Percentiles rank a stretch among this genome's conserved stretches.
Evolutionary conservation across 2,113 vertebrate genomes (phyloP).

Genomic region (Crotalus helleri): DNA sequence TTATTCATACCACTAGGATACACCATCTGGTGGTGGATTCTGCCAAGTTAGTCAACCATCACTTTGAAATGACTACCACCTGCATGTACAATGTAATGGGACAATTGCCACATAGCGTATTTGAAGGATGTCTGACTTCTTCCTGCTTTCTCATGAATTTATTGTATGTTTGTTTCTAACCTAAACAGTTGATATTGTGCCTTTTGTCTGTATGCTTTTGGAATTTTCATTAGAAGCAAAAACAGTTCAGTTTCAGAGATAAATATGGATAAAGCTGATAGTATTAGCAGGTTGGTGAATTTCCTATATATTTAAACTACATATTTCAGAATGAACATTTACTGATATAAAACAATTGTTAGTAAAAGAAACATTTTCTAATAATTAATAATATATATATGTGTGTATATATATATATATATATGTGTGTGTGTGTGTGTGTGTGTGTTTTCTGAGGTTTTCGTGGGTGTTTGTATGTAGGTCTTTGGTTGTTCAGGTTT

Average conservation of each 20-base stretch:
- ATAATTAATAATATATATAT: background rate
- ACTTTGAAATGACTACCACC: slow-evolving; percentile 30
- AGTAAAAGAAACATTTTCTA: background rate
- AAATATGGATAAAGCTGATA: background rate
- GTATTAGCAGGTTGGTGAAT: background rate
- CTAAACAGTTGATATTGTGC: background rate
- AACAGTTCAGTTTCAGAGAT: background rate
- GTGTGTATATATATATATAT: background rate
- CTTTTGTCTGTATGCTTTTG: background rate
- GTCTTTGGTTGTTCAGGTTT: no score
- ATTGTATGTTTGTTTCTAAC: background rate
- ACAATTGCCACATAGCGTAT: slow-evolving; percentile 9
- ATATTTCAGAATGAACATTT: background rate
- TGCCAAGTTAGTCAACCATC: slow-evolving; percentile 38
- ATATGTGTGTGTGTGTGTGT: no score
- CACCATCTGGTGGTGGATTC: slow-evolving; percentile 25
- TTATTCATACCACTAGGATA: slow-evolving; percentile 29
- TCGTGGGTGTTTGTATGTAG: no score
- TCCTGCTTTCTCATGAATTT: background rate
- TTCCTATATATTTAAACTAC: background rate
- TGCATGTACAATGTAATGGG: slow-evolving; percentile 17
- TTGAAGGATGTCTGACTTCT: background rate
- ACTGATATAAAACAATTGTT: background rate
- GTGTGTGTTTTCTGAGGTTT: no score
- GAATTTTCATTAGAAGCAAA: background rate